Conservation (phyloP, 2,888 invertebrate species). For the Eupithecia subfuscata region DNA sequence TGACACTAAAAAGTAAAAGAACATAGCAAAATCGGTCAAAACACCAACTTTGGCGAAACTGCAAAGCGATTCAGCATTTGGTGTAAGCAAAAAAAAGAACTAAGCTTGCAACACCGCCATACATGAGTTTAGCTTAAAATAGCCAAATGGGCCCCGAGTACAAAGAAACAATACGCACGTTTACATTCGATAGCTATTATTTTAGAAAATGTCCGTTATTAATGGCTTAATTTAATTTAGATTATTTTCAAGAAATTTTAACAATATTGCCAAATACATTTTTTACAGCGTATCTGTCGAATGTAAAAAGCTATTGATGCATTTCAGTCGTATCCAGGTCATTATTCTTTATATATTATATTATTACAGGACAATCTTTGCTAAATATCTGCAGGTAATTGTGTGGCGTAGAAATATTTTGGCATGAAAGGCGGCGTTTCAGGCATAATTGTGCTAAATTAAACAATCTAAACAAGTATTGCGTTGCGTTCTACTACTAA, state of each 20-base stretch:
- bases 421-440: constrained; percentile 40
- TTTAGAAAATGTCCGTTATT: background rate
- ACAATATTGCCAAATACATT: background rate
- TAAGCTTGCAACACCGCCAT: constrained; percentile 55
- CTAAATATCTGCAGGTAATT: background rate
- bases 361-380: background rate
- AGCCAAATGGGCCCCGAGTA: background rate
- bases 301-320: background rate
- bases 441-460: constrained; percentile 67
- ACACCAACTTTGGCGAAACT: constrained; percentile 58
- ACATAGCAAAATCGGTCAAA: constrained; percentile 66
- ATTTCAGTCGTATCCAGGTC: background rate
- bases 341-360: background rate
- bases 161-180: background rate
- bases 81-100: constrained; percentile 58
- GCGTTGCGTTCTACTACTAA: constrained; percentile 57
- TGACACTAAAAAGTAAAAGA: constrained; percentile 57
- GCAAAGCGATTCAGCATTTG: constrained; percentile 56
- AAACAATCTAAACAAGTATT: constrained; percentile 55
- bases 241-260: background rate
- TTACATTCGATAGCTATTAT: background rate
- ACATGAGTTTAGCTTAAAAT: background rate
- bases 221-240: background rate
- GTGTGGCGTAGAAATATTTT: background rate
- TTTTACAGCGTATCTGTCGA: background rate